These are phyloP conservation scores for Ophiothrix spiculata DNA, from an alignment of 35 echinoderm and acorn worm species.

Conservation along the genomic window DNA sequence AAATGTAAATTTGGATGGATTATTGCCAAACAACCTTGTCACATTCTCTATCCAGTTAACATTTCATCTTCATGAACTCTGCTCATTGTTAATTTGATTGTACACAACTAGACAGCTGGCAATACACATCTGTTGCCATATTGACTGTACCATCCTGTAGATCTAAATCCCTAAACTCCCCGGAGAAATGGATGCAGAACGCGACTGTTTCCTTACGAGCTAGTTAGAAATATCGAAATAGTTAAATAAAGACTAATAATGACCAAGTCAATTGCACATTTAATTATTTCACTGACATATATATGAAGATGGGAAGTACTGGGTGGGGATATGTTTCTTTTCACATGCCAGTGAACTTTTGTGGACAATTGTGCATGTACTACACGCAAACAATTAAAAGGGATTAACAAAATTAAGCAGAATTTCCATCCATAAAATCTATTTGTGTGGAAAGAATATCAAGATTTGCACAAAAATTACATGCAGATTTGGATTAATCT, in stretches of 20 bases:
- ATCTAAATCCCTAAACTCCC: slow-evolving; percentile 1
- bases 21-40: background rate
- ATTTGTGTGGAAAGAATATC: background rate
- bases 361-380: background rate
- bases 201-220: background rate
- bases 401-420: background rate
- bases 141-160: slow-evolving; percentile 4
- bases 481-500: too few species aligned
- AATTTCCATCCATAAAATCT: background rate
- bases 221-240: background rate
- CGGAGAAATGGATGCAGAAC: background rate
- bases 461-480: background rate
- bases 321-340: background rate
- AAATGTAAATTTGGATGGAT: too few species aligned
- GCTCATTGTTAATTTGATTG: slow-evolving; percentile 9
- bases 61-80: background rate
- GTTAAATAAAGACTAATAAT: background rate
- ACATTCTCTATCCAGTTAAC: background rate
- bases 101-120: background rate
- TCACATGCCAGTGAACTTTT: background rate
- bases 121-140: slow-evolving; percentile 10
- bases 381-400: background rate
- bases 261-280: background rate
- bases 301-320: background rate
- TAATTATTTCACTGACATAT: background rate